Conservation (phyloP, 2,113 vertebrate genomes). For the Oncorhynchus mykiss region DNA sequence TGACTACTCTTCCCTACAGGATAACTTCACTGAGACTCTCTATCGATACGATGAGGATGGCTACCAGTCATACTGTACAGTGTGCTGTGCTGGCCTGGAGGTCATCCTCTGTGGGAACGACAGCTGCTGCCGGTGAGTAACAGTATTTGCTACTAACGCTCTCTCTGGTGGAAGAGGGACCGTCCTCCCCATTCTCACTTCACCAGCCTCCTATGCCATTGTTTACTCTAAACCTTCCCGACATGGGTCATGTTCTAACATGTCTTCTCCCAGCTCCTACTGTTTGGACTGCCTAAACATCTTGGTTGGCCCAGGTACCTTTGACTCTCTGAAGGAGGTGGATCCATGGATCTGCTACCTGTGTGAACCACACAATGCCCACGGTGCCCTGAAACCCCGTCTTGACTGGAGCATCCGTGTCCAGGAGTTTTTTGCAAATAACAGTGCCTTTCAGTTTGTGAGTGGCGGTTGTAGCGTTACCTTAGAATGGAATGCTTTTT, state of each 20-base stretch:
- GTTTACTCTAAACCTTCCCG: no score
- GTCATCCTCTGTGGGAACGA: constrained; percentile 87
- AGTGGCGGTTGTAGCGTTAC: constrained; percentile 31
- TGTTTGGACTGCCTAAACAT: constrained; percentile 89
- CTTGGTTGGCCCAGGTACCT: constrained; percentile 80
- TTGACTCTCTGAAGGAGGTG: constrained; percentile 68
- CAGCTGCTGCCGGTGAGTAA: constrained; percentile 86
- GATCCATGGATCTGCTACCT: constrained; percentile 95
- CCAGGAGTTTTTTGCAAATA: constrained; percentile 86
- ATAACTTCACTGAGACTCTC: constrained; percentile 87
- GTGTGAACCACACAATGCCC: constrained; percentile 78
- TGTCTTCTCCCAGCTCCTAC: constrained; percentile 76
- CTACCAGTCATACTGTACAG: constrained; percentile 92
- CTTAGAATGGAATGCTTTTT: no score
- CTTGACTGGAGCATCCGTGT: constrained; percentile 88
- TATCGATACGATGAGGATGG: constrained; percentile 91
- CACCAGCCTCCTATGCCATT: background rate
- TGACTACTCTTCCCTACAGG: constrained; percentile 63
- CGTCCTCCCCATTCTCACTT: background rate
- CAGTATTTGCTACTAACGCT: background rate
- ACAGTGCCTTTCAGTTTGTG: constrained; percentile 86
- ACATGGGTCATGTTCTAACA: background rate
- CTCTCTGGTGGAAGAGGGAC: no score
- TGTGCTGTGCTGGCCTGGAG: constrained; percentile 90
- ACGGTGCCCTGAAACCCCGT: constrained; percentile 77